Base-by-base conservation (phyloP, 2,888 invertebrate species). In the Aelia acuminata region DNA sequence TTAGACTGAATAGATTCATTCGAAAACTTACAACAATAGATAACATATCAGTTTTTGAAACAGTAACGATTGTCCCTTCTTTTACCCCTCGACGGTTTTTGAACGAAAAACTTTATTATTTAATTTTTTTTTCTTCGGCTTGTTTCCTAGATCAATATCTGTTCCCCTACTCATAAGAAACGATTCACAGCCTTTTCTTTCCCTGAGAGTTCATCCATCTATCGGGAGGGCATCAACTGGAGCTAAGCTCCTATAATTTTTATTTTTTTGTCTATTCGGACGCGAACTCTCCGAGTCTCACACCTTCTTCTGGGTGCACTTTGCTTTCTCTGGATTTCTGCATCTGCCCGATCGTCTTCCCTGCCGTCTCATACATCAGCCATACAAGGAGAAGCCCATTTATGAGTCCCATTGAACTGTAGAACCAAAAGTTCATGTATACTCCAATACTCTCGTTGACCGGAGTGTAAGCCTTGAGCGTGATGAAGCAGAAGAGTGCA, bases 361-460 rank as follows among this genome's bases (percentile, higher is more conserved):
- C 91, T 18, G 90, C 90, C 26, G 91, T 91, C 84, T 91, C 91
- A n/a, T 90, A 89, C 48, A 91, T 88, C 26, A 90, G 31, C 63
- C 88, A 87, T 49, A 87, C 75, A 1, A 90, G 89, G 22, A 89
- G 84, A 22, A 89, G 84, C 22, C 90, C 89, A n/a, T 90, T 48
- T 15, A 89, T 50, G 18, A 88, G 75, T 75, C 88, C 89, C n/a
- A 88, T 39, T 10, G 89, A 80, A 53, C 90, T 89, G 80, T 89
- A 89, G 31, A 89, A 50, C 35, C 87, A 84, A 57, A 89, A 90
- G 47, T 90, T 90, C 75, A 87, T 57, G 26, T 84, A 89, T n/a
- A 90, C 89, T 20, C 90, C 90, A 53, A 89, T 88, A 48, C 43
- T 47, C 63, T 88, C 89, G 22, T 84, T 75, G 5, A 90, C 86